These are phyloP conservation scores for Anhinga rufa DNA, from an alignment of 2,113 vertebrate species.

Conservation along the genomic window DNA sequence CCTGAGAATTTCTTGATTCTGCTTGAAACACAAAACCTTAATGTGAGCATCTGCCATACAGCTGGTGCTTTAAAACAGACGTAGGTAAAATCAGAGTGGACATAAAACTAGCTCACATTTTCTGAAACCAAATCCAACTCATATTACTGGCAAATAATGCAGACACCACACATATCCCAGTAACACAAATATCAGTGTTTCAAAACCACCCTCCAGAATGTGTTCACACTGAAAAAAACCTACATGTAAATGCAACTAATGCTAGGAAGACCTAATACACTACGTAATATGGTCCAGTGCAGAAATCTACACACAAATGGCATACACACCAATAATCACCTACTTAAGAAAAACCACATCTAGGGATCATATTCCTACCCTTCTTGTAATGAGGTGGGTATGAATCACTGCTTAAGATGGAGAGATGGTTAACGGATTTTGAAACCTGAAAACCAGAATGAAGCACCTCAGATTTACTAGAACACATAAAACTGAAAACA, in stretches of 20 bases:
- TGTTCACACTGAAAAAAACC: background rate
- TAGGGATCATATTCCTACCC: conserved; percentile 45
- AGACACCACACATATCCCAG: background rate
- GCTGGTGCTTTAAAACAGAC: background rate
- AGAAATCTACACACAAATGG: background rate
- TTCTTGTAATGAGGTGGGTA: conserved; percentile 27
- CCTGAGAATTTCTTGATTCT: background rate
- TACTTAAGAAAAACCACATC: conserved; percentile 57
- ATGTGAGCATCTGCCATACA: background rate
- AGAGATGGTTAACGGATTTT: background rate
- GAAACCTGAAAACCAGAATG: conserved; percentile 29
- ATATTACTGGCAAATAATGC: background rate
- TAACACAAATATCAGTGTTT: background rate
- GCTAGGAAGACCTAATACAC: background rate
- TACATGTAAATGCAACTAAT: background rate
- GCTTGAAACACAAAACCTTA: background rate
- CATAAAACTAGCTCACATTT: background rate
- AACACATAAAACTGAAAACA: conserved; percentile 14
- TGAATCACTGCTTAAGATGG: background rate
- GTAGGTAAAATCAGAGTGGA: background rate
- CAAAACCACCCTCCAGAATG: background rate
- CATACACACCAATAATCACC: conserved; percentile 64
- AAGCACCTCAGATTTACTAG: background rate
- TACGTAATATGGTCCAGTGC: background rate
- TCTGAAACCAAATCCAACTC: background rate